Base-by-base conservation (phyloP, 2,888 invertebrate species). In the Acrocyrtus sp. region DNA sequence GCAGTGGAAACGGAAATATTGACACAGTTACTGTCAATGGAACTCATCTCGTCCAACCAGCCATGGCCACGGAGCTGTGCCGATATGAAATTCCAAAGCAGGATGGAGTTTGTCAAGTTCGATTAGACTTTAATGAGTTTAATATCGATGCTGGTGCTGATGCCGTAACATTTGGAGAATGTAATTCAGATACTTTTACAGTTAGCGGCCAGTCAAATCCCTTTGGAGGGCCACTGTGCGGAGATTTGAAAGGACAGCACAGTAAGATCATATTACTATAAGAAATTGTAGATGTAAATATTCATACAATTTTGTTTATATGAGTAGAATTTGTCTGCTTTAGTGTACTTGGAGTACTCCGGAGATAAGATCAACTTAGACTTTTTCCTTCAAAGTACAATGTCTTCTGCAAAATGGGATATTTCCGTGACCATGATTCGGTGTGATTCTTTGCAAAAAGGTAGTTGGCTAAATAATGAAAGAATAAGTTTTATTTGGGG, bases 281-380 rank as follows among this genome's bases (percentile, higher is more conserved):
- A 21, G 24, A 5, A 45, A 22, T 17, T 51, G 1, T 34, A 34
- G 12, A 5, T 34, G 5, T 34, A 8, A 8, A 34, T 34, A 8
- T 34, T 34, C 12, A 34, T 34, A 12, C 34, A 34, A 5, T 8
- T 8, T 12, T 34, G 34, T 34, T 34, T 34, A 17, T 27, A n/a
- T 21, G 21, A 54, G 15, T 19, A 17, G 41, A 5, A 54, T 19
- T 47, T 29, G 17, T 15, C 21, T 24, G 29, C 54, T 57, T 17
- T 45, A 80, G 80, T 80, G 74, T 76, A 78, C 58, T 65, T 80
- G 57, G 69, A 79, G 15, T 80, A 79, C 26, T 79, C 50, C 1
- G 75, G 61, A 39, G 74, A 76, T 24, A 72, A 76, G 47, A 78
- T 80, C 19, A 75, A 62, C 47, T 24, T 78, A 34, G 68, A 73